These are phyloP conservation scores for Ophiodon elongatus DNA, from an alignment of 2,113 vertebrate genomes.

Conservation along the genomic window DNA sequence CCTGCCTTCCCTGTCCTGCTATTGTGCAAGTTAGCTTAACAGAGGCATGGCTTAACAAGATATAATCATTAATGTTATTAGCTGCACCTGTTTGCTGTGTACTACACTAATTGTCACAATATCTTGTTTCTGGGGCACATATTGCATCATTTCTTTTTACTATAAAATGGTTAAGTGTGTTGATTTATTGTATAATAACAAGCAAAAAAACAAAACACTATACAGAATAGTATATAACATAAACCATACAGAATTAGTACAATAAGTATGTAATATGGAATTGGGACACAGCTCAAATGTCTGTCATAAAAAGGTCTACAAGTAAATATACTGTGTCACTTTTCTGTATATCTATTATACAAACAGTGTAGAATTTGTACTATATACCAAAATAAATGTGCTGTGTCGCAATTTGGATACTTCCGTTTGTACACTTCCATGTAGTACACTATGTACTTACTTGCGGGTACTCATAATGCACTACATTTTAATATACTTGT, in stretches of 20 bases:
- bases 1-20: too few relatives aligned
- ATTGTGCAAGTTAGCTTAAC: too few relatives aligned
- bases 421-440: not conserved
- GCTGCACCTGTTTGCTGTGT: too few relatives aligned
- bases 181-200: not conserved
- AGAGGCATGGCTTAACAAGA: too few relatives aligned
- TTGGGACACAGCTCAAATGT: not conserved
- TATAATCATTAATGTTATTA: too few relatives aligned
- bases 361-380: not conserved
- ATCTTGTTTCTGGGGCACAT: not conserved
- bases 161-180: not conserved
- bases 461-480: not conserved
- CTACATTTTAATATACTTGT: not conserved
- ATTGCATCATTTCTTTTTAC: not conserved
- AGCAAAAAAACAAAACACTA: not conserved
- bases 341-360: not conserved
- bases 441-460: not conserved
- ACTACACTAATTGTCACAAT: not conserved
- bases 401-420: not conserved
- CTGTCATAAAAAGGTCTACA: not conserved
- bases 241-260: not conserved
- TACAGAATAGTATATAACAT: not conserved
- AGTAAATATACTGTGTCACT: not conserved
- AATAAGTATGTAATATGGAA: not conserved
- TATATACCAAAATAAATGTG: not conserved